These are phyloP conservation scores for Encarsia formosa DNA, from an alignment of 2,888 invertebrate species.

Conservation along the genomic window DNA sequence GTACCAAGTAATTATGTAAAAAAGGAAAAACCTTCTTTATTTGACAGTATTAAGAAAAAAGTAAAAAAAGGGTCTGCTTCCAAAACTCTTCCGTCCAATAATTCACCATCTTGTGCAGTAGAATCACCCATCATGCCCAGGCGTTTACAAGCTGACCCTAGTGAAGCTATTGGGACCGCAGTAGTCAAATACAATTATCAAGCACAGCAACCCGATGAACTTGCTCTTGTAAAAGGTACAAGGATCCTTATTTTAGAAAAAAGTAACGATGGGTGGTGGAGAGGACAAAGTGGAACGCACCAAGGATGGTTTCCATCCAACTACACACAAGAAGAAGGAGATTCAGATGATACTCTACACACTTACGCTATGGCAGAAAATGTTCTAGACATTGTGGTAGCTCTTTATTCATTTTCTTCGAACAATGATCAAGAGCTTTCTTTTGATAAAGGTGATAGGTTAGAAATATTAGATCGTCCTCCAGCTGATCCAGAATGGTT, in stretches of 20 bases:
- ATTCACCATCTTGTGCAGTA: slow-evolving; percentile 75
- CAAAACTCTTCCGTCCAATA: slow-evolving; percentile 80
- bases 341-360: slow-evolving; percentile 80
- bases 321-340: slow-evolving; percentile 91
- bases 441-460: slow-evolving; percentile 93
- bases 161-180: slow-evolving; percentile 81
- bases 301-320: slow-evolving; percentile 97
- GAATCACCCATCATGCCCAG: slow-evolving; percentile 74
- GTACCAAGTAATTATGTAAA: slow-evolving; percentile 99
- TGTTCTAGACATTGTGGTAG: slow-evolving; percentile 93
- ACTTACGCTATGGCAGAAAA: slow-evolving; percentile 93
- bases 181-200: slow-evolving; percentile 96
- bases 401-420: slow-evolving; percentile 88
- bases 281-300: slow-evolving; percentile 74
- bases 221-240: slow-evolving; percentile 91
- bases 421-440: slow-evolving; percentile 94
- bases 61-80: slow-evolving; percentile 68
- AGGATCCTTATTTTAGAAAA: slow-evolving; percentile 93
- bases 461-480: slow-evolving; percentile 95
- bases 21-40: slow-evolving; percentile 92
- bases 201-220: slow-evolving; percentile 93
- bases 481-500: slow-evolving; percentile 99
- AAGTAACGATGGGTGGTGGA: slow-evolving; percentile 98
- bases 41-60: slow-evolving; percentile 68
- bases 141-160: slow-evolving; percentile 73